Conservation (phyloP, 1,140 invertebrate species). For the Galleria mellonella region DNA sequence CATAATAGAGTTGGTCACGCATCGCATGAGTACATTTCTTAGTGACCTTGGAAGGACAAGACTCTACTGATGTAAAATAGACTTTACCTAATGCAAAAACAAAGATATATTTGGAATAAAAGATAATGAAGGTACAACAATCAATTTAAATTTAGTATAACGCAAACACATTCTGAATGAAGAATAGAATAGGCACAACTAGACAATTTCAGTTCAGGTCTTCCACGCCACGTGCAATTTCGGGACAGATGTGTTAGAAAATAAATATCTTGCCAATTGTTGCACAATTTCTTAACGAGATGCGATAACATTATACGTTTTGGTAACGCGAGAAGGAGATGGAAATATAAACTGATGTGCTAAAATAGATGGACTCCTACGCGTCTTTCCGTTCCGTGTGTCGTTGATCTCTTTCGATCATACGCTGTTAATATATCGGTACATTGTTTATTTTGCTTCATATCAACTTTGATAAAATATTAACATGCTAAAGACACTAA, state of each 20-base stretch:
- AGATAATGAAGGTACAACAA: too few species aligned
- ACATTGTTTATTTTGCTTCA: conserved; percentile 23
- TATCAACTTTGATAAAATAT: conserved; percentile 1
- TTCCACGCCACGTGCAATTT: conserved; percentile 47
- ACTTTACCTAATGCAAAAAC: too few species aligned
- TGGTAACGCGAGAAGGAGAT: conserved; percentile 22
- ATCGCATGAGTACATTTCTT: conserved; percentile 1
- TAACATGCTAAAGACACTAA: too few species aligned
- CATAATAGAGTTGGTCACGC: background rate
- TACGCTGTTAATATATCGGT: conserved; percentile 13
- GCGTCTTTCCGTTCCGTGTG: conserved; percentile 35
- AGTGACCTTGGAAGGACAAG: conserved; percentile 14
- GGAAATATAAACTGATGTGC: conserved; percentile 31
- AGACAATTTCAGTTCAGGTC: conserved; percentile 14
- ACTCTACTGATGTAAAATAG: too few species aligned
- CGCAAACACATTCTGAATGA: too few species aligned
- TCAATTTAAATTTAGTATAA: too few species aligned
- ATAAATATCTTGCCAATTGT: conserved; percentile 55
- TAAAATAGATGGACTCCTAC: conserved; percentile 62
- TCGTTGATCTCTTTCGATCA: conserved; percentile 61
- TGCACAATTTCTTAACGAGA: conserved; percentile 41
- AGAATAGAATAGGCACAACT: too few species aligned
- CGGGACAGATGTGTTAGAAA: conserved; percentile 36
- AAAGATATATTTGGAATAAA: too few species aligned
- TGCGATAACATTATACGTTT: conserved; percentile 20